Evolutionary conservation across 35 echinoderm and acorn worm species (phyloP).

Genomic region (Ophiothrix spiculata): DNA sequence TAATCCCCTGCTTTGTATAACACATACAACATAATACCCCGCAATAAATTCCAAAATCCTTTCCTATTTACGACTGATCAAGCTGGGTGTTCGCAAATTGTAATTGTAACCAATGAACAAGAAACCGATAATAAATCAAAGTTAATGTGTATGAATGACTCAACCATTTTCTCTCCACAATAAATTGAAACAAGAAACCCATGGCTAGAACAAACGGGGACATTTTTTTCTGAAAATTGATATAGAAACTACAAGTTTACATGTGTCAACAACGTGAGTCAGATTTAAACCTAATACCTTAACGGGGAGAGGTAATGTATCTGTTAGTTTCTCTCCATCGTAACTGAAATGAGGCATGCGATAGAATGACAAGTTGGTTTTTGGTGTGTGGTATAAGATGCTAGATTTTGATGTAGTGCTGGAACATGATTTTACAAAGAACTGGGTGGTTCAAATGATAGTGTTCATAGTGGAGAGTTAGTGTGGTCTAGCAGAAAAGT

Average conservation of each 20-base stretch:
- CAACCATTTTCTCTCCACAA: background rate
- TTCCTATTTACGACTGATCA: background rate
- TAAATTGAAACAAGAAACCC: background rate
- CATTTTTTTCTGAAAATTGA: background rate
- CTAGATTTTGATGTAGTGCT: background rate
- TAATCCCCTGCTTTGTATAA: background rate
- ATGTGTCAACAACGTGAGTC: constrained; percentile 6
- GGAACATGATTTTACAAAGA: background rate
- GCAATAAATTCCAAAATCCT: background rate
- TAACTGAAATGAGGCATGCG: background rate
- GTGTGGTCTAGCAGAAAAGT: too few species aligned
- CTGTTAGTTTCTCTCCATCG: background rate
- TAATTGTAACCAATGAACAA: background rate
- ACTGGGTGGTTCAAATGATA: too few species aligned
- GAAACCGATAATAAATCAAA: constrained; percentile 4
- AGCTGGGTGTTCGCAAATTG: too few species aligned
- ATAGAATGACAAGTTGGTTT: background rate
- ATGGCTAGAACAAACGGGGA: background rate
- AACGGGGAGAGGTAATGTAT: background rate
- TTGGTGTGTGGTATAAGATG: background rate
- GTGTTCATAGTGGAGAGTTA: too few species aligned
- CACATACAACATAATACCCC: background rate
- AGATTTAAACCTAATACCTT: background rate
- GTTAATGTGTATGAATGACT: background rate
- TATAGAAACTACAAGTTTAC: background rate